These are phyloP conservation scores for Hydroisotoma schaefferi DNA, from an alignment of 2,888 invertebrate genomes.

Conservation along the genomic window DNA sequence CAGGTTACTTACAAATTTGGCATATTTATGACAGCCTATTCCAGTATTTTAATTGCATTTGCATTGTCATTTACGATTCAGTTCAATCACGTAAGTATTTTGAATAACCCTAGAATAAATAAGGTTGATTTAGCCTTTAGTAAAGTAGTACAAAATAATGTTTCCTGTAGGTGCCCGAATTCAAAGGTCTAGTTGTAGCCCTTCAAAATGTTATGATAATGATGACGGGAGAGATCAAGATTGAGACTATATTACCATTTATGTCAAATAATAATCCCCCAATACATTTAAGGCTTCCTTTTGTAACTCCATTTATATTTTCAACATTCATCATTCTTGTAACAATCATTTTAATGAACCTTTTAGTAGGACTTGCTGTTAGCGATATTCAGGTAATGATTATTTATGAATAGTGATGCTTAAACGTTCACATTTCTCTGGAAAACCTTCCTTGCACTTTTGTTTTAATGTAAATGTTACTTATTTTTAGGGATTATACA, in stretches of 20 bases:
- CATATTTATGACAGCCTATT: conserved; percentile 75
- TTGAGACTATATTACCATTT: too few relatives aligned
- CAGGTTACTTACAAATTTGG: conserved; percentile 65
- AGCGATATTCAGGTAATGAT: conserved; percentile 41
- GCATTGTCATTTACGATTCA: conserved; percentile 76
- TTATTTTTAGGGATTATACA: conserved; percentile 56
- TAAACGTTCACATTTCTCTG: too few relatives aligned
- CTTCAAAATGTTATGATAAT: conserved; percentile 76
- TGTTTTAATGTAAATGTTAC: too few relatives aligned
- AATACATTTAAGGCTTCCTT: too few relatives aligned
- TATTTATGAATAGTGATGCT: too few relatives aligned
- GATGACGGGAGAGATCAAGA: conserved; percentile 82
- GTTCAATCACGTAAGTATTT: conserved; percentile 60
- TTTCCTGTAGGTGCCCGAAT: neutral
- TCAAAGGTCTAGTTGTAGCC: conserved; percentile 58
- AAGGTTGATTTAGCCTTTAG: too few relatives aligned
- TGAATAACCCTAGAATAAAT: too few relatives aligned
- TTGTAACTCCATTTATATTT: conserved; percentile 36
- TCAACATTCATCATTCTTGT: conserved; percentile 41
- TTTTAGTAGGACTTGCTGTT: conserved; percentile 45
- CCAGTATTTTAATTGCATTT: conserved; percentile 75
- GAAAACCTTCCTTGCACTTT: too few relatives aligned
- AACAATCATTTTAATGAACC: conserved; percentile 45
- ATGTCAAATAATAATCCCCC: too few relatives aligned
- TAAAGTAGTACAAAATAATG: too few relatives aligned